Base-by-base conservation (phyloP, 2,797 vertebrate species). In the Periparus ater region DNA sequence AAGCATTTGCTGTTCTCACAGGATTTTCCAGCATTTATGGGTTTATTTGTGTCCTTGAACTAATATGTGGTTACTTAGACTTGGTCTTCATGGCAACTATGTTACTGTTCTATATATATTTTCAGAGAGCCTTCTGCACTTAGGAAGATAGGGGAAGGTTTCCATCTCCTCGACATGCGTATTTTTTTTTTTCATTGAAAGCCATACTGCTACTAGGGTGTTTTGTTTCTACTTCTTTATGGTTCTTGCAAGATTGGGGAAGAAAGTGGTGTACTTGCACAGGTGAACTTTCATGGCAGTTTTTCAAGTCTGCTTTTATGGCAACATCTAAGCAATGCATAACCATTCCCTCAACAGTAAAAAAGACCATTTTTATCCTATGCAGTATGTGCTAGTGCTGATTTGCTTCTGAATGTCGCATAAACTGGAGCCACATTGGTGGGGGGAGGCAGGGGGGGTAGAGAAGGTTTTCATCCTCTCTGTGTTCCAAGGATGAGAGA, bases 391-490 rank as follows among this genome's bases (percentile, higher is more conserved):
- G 34, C n/a, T 89, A 34, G 42, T 36, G 5, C 51, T 61, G 38
- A 57, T 65, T 72, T 80, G 32, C n/a, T 90, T 86, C 54, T 68
- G 65, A 50, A 21, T 84, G 29, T 65, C 72, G 17, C 51, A 23
- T 67, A 27, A 85, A 68, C n/a, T 40, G 38, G 16, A 72, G 30
- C 17, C 12, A 61, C 14, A 2, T 5, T 5, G 9, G 1, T 1
- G 6, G 6, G 11, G 3, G 3, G 4, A 11, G 11, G 4, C 7
- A 11, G 7, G 4, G 5, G 8, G 15, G 38, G 38, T 40, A 15
- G 17, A 17, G 10, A 14, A 38, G 22, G 14, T 60, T 50, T 34
- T 17, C 13, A 42, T 68, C 27, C 4, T 42, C 6, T 48, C 2
- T 36, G 15, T 2, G 3, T 11, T 60, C 17, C n/a, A 71, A 51